phyloP scores from a whole-genome alignment of 2,113 vertebrate species.

The Scomber japonicus region DNA sequence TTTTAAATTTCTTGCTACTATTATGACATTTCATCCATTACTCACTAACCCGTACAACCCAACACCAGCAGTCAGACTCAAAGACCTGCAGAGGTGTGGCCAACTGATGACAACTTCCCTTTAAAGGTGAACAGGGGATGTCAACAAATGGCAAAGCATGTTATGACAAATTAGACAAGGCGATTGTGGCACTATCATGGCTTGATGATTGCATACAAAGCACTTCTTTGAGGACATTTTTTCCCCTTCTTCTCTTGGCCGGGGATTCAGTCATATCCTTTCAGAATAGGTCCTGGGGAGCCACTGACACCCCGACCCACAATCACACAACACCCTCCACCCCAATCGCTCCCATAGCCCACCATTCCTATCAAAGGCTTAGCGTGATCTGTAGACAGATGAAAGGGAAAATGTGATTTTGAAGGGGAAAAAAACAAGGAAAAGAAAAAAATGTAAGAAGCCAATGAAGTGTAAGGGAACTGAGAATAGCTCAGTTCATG shows the following conservation, averaged over 20 bases:
- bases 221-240: conserved; percentile 65
- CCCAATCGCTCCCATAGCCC: conserved; percentile 48
- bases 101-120: conserved; percentile 49
- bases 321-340: conserved; percentile 49
- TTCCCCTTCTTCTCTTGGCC: conserved; percentile 54
- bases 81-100: conserved; percentile 29
- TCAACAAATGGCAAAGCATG: conserved; percentile 64
- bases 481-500: conserved; percentile 39
- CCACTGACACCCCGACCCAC: conserved; percentile 60
- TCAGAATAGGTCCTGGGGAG: conserved; percentile 61
- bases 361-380: conserved; percentile 73
- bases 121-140: conserved; percentile 44
- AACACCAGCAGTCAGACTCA: conserved; percentile 10
- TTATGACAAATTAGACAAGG: conserved; percentile 74
- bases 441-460: conserved; percentile 33
- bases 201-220: conserved; percentile 72
- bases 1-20: background rate
- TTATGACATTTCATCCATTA: conserved; percentile 12
- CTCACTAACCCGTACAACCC: background rate
- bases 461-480: conserved; percentile 59
- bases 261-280: conserved; percentile 65
- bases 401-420: conserved; percentile 68
- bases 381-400: conserved; percentile 70
- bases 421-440: conserved; percentile 24
- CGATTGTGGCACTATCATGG: conserved; percentile 57